Evolutionary conservation across 2,113 vertebrate species (phyloP).

Genomic region (Psophia crepitans): DNA sequence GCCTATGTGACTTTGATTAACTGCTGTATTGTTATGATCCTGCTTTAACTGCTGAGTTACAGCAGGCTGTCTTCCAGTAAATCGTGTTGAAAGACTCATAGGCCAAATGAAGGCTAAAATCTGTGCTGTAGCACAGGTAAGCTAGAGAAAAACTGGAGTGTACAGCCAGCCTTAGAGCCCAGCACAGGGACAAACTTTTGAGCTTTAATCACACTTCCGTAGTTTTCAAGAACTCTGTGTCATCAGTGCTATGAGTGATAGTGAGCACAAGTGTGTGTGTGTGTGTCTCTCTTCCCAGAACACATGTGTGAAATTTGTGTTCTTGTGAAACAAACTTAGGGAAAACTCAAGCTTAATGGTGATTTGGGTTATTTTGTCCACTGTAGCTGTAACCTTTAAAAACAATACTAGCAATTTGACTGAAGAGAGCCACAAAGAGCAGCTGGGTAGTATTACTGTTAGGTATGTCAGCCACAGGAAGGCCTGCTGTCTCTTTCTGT

Average conservation of each 20-base stretch:
- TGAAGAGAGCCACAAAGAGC: neutral
- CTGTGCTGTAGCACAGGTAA: neutral
- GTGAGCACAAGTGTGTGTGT: neutral
- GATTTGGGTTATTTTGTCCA: neutral
- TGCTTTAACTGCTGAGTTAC: neutral
- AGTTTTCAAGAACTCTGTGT: neutral
- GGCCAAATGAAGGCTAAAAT: neutral
- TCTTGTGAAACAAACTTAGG: neutral
- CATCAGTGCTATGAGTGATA: neutral
- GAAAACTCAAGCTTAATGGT: neutral
- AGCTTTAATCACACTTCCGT: neutral
- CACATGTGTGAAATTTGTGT: neutral
- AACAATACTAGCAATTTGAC: neutral
- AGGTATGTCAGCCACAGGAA: neutral
- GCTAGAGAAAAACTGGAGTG: neutral
- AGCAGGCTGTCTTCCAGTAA: neutral
- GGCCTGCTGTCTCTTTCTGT: neutral
- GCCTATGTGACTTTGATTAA: neutral
- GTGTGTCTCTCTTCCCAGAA: neutral
- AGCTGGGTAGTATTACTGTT: neutral
- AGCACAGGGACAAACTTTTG: neutral
- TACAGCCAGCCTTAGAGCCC: neutral
- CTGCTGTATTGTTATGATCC: neutral
- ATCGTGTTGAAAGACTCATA: neutral
- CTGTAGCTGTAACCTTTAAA: neutral